Conservation (phyloP, 2,797 vertebrate genomes). For the Hybognathus amarus region DNA sequence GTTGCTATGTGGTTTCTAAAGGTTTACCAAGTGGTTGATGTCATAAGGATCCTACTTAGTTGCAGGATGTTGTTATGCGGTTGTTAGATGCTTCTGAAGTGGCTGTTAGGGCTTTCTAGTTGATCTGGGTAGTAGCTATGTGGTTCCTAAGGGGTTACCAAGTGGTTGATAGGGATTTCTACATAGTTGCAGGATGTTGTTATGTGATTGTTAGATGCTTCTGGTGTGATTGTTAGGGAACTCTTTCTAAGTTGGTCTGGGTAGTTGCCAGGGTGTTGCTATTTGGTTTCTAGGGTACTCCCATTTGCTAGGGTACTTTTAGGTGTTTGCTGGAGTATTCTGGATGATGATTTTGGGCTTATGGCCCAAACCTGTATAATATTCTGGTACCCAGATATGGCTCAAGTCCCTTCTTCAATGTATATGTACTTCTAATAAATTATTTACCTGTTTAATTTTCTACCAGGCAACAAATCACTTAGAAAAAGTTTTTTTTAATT, state of each 20-base stretch:
- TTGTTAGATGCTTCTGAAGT: not conserved
- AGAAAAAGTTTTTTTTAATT: too few relatives aligned
- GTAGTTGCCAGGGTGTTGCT: too few relatives aligned
- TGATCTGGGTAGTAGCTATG: not conserved
- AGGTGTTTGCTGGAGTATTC: not conserved
- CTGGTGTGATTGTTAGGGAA: too few relatives aligned
- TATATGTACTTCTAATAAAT: not conserved
- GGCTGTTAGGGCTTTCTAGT: not conserved
- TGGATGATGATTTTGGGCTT: not conserved
- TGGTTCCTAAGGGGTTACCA: not conserved
- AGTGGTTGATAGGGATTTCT: not conserved
- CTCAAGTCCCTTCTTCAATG: not conserved
- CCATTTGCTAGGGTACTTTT: not conserved
- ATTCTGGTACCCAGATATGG: not conserved
- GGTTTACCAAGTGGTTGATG: not conserved
- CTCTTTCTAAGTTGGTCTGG: too few relatives aligned
- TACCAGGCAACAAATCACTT: not conserved
- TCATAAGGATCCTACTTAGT: not conserved
- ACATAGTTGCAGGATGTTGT: not conserved
- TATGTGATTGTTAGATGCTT: too few relatives aligned
- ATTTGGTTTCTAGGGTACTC: not conserved
- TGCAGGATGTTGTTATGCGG: not conserved
- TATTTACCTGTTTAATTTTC: not conserved
- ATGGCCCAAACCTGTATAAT: not conserved
- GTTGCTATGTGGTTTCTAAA: not conserved